Evolutionary conservation across 2,113 vertebrate genomes (phyloP).

Genomic region (Grus americana): DNA sequence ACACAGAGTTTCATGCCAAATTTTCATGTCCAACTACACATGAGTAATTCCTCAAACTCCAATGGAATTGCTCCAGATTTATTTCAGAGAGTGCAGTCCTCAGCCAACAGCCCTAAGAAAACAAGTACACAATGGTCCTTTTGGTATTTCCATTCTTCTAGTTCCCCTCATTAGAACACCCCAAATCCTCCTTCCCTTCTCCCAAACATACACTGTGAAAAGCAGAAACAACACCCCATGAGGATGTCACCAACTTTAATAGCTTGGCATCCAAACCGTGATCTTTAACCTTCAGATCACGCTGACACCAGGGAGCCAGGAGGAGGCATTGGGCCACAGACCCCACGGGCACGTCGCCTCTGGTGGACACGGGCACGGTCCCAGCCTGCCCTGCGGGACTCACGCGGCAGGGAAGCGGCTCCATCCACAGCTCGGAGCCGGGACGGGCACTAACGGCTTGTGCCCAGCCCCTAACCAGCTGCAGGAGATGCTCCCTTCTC

Average conservation of each 20-base stretch:
- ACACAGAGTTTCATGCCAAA: not conserved
- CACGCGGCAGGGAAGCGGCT: rapidly evolving
- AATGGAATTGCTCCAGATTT: not conserved
- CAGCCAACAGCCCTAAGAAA: not conserved
- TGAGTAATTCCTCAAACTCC: not conserved
- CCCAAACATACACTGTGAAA: not conserved
- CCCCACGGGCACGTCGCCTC: not conserved
- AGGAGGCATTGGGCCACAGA: not conserved
- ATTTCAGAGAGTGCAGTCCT: not conserved
- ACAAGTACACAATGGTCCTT: not conserved
- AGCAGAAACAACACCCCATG: not conserved
- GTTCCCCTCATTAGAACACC: not conserved
- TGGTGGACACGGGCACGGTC: not conserved
- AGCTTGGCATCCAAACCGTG: not conserved
- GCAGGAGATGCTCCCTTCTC: not conserved
- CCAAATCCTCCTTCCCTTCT: not conserved
- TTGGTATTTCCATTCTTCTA: not conserved
- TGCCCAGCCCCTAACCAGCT: not conserved
- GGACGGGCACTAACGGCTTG: not conserved
- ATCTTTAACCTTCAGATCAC: not conserved
- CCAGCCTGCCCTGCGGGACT: not conserved
- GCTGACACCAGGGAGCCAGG: not conserved
- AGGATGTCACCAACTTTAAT: not conserved
- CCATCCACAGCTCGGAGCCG: rapidly evolving
- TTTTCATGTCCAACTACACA: not conserved